These are phyloP conservation scores for Palythoa grandiflora DNA, from an alignment of 92 coral and sea anemone species.

Conservation along the genomic window DNA sequence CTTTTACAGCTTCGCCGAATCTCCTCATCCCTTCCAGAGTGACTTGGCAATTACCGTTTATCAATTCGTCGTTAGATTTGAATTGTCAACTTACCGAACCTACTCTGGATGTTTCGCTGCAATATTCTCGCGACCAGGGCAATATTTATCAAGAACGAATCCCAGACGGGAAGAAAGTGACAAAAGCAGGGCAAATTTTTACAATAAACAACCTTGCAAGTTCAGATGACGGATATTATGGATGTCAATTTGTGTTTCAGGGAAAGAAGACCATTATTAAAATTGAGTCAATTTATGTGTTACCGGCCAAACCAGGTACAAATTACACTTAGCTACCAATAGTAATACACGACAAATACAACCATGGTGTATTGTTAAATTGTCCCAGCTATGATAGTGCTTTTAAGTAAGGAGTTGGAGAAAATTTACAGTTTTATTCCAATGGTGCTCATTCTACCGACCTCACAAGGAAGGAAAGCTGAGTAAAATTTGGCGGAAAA, in stretches of 20 bases:
- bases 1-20: constrained; percentile 2
- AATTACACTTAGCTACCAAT: neutral
- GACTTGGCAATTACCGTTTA: neutral
- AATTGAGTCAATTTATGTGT: constrained; percentile 10
- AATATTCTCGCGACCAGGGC: neutral
- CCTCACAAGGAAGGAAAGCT: too few relatives aligned
- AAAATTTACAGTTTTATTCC: neutral
- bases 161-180: constrained; percentile 64
- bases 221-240: constrained; percentile 31
- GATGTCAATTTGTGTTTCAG: constrained; percentile 27
- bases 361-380: neutral
- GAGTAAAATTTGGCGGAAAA: too few relatives aligned
- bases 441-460: too few relatives aligned
- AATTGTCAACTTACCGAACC: constrained; percentile 63
- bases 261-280: neutral
- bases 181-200: constrained; percentile 67
- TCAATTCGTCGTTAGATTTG: constrained; percentile 53
- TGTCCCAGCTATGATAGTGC: neutral
- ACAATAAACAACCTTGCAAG: constrained; percentile 43
- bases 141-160: neutral
- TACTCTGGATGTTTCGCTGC: constrained; percentile 30
- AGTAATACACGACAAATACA: too few relatives aligned
- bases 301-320: neutral
- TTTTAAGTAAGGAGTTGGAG: neutral
- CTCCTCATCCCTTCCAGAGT: neutral